Conservation (phyloP, 1,140 invertebrate genomes). For the Penaeus chinensis region DNA sequence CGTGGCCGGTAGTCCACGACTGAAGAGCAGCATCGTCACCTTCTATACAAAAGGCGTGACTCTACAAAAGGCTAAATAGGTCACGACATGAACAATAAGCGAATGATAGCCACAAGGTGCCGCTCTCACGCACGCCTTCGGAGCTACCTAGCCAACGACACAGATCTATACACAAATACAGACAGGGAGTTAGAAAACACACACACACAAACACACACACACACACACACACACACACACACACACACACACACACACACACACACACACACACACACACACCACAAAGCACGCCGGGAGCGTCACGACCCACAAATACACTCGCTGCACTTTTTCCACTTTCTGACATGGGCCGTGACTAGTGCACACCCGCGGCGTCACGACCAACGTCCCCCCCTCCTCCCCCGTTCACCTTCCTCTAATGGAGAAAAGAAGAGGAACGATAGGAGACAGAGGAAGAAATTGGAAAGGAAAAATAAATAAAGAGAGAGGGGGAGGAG, state of each 20-base stretch:
- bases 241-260: neutral
- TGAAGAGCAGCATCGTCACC: neutral
- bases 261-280: neutral
- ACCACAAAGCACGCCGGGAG: constrained; percentile 13
- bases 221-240: neutral
- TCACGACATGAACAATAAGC: constrained; percentile 26
- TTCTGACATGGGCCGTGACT: constrained; percentile 42
- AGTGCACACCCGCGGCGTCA: constrained; percentile 25
- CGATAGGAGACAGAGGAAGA: too few species aligned
- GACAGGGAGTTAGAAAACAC: neutral
- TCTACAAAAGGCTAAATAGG: constrained; percentile 36
- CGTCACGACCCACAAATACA: constrained; percentile 38
- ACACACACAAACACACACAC: too few species aligned
- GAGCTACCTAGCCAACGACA: neutral
- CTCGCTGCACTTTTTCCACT: constrained; percentile 33
- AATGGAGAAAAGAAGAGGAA: neutral
- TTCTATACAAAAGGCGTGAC: constrained; percentile 20
- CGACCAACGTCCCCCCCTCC: neutral
- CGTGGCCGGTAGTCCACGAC: neutral
- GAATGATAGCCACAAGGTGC: neutral
- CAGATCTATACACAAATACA: neutral
- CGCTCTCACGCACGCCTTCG: neutral
- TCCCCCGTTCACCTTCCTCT: neutral
- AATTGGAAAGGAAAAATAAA: too few species aligned
- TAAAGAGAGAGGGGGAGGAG: too few species aligned